Evolutionary conservation across 2,113 vertebrate genomes (phyloP).

Genomic region (Pterocles gutturalis): DNA sequence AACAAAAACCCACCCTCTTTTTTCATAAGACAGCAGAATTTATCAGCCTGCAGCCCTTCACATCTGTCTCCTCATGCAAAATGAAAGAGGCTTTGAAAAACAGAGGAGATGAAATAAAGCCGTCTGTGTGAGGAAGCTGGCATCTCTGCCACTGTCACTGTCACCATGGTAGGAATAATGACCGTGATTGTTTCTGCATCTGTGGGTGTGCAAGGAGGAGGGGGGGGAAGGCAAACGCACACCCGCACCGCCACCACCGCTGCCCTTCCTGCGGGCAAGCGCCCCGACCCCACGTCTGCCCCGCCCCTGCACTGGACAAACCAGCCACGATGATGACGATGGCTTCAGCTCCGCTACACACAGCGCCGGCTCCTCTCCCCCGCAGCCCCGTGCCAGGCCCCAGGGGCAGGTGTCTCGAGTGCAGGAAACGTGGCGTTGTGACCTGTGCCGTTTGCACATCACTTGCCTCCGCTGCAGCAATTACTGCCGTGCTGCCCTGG

Average conservation of each 20-base stretch:
- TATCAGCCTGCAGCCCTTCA: conserved; percentile 73
- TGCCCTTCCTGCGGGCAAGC: rapidly evolving
- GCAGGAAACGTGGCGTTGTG: neutral
- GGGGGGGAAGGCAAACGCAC: neutral
- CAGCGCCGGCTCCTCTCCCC: neutral
- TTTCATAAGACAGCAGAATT: conserved; percentile 71
- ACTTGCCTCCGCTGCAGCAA: neutral
- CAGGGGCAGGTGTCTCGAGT: neutral
- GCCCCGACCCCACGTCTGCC: neutral
- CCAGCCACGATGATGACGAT: rapidly evolving
- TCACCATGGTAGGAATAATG: conserved; percentile 68
- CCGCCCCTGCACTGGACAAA: rapidly evolving
- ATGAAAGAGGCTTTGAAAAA: conserved; percentile 77
- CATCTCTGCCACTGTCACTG: conserved; percentile 67
- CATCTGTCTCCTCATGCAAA: conserved; percentile 78
- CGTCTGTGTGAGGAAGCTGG: conserved; percentile 65
- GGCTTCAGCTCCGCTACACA: neutral
- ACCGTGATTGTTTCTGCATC: conserved; percentile 52
- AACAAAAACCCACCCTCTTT: conserved; percentile 73
- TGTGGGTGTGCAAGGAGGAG: neutral
- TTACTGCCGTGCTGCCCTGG: neutral
- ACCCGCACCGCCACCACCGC: neutral
- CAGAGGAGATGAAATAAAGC: conserved; percentile 72
- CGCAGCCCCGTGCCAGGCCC: neutral
- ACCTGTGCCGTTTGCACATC: neutral